A percentile compares a stretch with the other conserved stretches of the same genome.
Conservation (phyloP, 2,113 vertebrate species). For the Centropus unirufus region DNA sequence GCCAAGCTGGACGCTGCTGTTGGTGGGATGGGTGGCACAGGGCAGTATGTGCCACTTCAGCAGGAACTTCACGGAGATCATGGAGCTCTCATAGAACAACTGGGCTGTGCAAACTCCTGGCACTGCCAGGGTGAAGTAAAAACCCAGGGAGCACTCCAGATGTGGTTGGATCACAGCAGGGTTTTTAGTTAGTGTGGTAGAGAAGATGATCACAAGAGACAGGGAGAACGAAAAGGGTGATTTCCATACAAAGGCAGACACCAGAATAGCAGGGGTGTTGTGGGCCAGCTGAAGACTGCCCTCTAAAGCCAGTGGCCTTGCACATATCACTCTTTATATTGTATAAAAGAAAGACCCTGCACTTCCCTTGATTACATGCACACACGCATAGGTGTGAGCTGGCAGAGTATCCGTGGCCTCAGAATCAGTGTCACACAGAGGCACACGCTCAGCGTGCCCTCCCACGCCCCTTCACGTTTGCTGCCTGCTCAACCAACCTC, state of each 20-base stretch:
- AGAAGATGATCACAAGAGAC: neutral
- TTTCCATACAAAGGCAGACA: neutral
- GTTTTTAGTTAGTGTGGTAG: neutral
- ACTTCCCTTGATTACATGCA: neutral
- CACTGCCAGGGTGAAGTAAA: neutral
- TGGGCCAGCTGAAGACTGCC: neutral
- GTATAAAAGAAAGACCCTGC: neutral
- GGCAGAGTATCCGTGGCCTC: neutral
- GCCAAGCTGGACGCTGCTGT: rapidly evolving
- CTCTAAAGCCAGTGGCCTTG: neutral
- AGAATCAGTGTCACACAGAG: neutral
- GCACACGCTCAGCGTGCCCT: neutral
- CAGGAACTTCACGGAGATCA: neutral
- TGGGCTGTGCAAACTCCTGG: neutral
- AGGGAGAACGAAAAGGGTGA: neutral
- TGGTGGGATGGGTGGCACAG: neutral
- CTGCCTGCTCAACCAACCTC: neutral
- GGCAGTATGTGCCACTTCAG: neutral
- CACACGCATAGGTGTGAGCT: neutral
- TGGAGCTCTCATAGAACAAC: neutral
- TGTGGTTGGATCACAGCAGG: neutral
- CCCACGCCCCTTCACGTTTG: neutral
- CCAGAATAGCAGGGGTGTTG: neutral
- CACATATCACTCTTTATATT: neutral
- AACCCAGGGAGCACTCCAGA: neutral